A percentile compares a stretch with the other conserved stretches of the same genome.
Evolutionary conservation across 2,888 invertebrate genomes (phyloP).

Genomic region (Aspidiotus rigidus): DNA sequence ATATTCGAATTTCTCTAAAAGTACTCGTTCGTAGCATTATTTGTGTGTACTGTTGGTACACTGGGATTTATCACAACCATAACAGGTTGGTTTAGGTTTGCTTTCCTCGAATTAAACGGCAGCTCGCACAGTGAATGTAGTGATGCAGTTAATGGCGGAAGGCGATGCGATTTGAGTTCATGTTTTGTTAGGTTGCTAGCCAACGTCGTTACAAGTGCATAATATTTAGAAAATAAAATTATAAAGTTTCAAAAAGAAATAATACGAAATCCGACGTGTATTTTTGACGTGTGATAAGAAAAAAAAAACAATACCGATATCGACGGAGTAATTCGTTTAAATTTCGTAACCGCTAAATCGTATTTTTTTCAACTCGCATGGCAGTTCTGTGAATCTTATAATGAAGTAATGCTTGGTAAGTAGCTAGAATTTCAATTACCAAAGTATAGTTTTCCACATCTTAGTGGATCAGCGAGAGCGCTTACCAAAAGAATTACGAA

Average conservation of each 20-base stretch:
- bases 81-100: constrained; percentile 31
- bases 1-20: no score
- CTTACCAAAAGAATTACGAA: no score
- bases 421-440: neutral
- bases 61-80: constrained; percentile 20
- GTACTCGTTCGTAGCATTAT: no score
- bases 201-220: constrained; percentile 19
- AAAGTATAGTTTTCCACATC: no score
- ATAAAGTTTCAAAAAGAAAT: neutral
- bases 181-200: constrained; percentile 8
- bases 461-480: no score
- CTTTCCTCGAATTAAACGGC: neutral
- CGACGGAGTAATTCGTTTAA: neutral
- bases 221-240: no score
- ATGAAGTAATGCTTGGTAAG: neutral
- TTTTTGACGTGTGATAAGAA: constrained; percentile 3
- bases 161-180: constrained; percentile 9
- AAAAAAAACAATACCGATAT: neutral
- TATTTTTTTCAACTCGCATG: neutral
- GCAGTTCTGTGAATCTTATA: neutral
- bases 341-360: neutral
- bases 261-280: neutral
- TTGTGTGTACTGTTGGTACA: constrained; percentile 4
- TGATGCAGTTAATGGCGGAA: constrained; percentile 26
- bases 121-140: neutral